Base-by-base conservation (phyloP, 1,140 invertebrate genomes). In the Ptiloglossa arizonensis region DNA sequence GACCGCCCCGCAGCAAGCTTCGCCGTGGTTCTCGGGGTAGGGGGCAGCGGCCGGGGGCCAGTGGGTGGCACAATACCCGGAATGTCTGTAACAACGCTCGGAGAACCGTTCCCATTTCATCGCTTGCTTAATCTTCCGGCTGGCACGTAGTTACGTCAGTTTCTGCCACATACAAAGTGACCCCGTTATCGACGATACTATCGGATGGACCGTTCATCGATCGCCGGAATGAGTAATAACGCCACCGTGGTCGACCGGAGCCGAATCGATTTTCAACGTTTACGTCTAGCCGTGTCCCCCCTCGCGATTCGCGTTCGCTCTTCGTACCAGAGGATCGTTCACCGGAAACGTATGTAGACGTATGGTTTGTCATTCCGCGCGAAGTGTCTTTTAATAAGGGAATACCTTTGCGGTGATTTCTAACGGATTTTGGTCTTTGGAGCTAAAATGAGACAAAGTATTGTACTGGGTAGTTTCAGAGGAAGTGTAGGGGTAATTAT, bases 61-160 rank as follows among this genome's bases (percentile, higher is more conserved):
- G 59, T 24, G 70, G 70, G 78, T 66, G 63, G 80, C 54, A 73
- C 66, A 80, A 82, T 69, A 66, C 67, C 41, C 50, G 77, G 81
- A 71, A 86, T 82, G 78, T 85, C 74, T 82, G 81, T 85, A 86
- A 83, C 85, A 64, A 70, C 59, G 66, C 57, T 67, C 70, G 6
- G 41, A 63, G 72, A 79, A 77, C 85, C 85, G 83, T 77, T 87
- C 71, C 82, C 86, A 85, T 89, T 88, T 89, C 85, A 85, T 82
- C 87, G 88, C 85, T 89, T 85, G 87, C 87, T 89, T 89, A 89
- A 88, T 87, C 84, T 88, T 87, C 80, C 83, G 81, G 41, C 69
- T 83, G 81, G 84, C 84, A 60, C 75, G 68, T 77, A 63, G 75
- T 77, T 86, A 81, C 85, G 83, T 87, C 82, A 86, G 67, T 71